A percentile compares a stretch with the other conserved stretches of the same genome.
Evolutionary conservation across 30 jellyfish, hydroid and myxozoan genomes (phyloP).

Genomic region (Pseudorhiza aurosa): DNA sequence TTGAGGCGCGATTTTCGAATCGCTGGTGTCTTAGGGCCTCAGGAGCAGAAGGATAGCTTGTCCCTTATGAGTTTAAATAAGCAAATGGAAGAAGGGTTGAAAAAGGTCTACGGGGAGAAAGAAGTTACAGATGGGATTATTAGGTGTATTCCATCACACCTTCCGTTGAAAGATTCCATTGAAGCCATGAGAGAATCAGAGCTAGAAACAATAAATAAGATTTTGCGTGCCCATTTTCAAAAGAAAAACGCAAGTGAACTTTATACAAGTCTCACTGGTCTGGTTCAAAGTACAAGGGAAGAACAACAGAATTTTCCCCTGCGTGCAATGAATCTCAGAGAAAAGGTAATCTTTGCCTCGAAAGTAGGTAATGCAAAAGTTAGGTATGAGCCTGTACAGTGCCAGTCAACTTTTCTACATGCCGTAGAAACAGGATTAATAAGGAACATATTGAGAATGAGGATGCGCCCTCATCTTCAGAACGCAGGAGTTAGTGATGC

Average conservation of each 20-base stretch:
- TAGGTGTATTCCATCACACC: slow-evolving; percentile 37
- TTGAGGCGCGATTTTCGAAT: no score
- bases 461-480: slow-evolving; percentile 24
- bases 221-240: slow-evolving; percentile 47
- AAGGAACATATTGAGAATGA: slow-evolving; percentile 12
- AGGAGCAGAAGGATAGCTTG: slow-evolving; percentile 1
- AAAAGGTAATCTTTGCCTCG: slow-evolving; percentile 17
- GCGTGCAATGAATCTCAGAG: slow-evolving; percentile 49
- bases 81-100: slow-evolving; percentile 33
- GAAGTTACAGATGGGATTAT: slow-evolving; percentile 33
- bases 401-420: slow-evolving; percentile 29
- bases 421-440: slow-evolving; percentile 24
- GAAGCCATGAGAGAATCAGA: slow-evolving; percentile 47
- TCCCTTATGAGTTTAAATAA: neutral
- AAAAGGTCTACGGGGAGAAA: slow-evolving; percentile 21
- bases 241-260: slow-evolving; percentile 58
- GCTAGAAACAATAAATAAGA: slow-evolving; percentile 12
- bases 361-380: slow-evolving; percentile 10
- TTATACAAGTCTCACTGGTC: slow-evolving; percentile 15
- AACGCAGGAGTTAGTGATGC: slow-evolving; percentile 29
- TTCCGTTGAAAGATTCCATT: slow-evolving; percentile 22
- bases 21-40: no score
- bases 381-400: slow-evolving; percentile 22
- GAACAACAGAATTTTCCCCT: slow-evolving; percentile 48
- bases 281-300: slow-evolving; percentile 28